Evolutionary conservation across 2,888 invertebrate species (phyloP), one percentile per base, ranked within the genome.

Genomic region (Leptopilina syphax): DNA sequence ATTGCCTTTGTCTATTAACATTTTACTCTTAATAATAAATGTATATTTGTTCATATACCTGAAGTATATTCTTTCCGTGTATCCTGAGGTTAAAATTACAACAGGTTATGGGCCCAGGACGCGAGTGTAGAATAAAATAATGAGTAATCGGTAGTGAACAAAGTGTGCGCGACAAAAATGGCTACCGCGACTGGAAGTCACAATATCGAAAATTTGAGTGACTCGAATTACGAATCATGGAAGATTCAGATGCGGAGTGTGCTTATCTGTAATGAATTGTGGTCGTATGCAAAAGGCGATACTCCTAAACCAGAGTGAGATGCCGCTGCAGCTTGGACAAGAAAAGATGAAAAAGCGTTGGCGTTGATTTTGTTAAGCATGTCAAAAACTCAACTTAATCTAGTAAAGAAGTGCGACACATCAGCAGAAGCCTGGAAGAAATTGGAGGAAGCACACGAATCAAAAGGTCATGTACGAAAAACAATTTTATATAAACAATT

Each of bases 111-210:
- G 12, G 57, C 57, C 57, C 57, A 57, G 57, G 57, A 57, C 12
- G 57, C 57, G 57, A 57, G n/a, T 57, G 12, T 57, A 5, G 57
- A 57, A 57, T 57, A 12, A n/a, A 57, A 57, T 57, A 57, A 57
- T 57, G 3, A 34, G 34, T 3, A 57, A 57, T 57, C n/a, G 57
- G 57, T 57, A 24, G 60, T n/a, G n/a, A 60, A 60, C 4, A 18
- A 60, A 60, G 18, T 1, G 57, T n/a, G 57, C 57, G 57, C 57
- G 12, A 57, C 34, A 57, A 57, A 57, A 57, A 60, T 60, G 60
- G 60, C 60, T 60, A n/a, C 60, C 60, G n/a, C 60, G 8, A 60
- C 60, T 60, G 60, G 60, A 60, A 60, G 60, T 60, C 60, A 60
- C 60, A 60, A 18, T n/a, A 60, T 60, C n/a, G 60, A 60, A n/a